Percentiles rank a stretch among this genome's conserved stretches.
Evolutionary conservation across 2,113 vertebrate species (phyloP).

Genomic region (Notarius lentiginosus): DNA sequence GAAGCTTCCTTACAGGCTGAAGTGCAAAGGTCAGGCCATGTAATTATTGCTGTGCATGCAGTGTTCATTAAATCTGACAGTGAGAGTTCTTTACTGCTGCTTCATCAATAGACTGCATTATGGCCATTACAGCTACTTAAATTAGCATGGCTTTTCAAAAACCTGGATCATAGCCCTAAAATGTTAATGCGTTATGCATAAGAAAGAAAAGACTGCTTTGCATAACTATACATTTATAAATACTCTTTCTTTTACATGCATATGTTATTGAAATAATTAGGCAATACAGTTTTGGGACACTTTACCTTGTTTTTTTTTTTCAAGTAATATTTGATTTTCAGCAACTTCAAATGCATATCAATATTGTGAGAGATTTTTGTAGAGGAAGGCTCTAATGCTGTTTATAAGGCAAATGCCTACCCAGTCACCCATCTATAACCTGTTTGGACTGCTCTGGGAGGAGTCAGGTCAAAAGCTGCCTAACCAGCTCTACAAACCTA

Average conservation of each 20-base stretch:
- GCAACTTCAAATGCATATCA: neutral
- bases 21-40: conserved; percentile 42
- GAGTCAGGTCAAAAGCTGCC: neutral
- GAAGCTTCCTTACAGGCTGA: conserved; percentile 47
- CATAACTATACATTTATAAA: neutral
- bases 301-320: neutral
- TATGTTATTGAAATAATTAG: neutral
- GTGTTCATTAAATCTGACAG: conserved; percentile 55
- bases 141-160: conserved; percentile 43
- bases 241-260: neutral
- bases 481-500: conserved; percentile 8
- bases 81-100: conserved; percentile 46
- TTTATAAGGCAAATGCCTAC: conserved; percentile 11
- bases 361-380: neutral
- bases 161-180: conserved; percentile 25
- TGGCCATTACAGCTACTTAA: conserved; percentile 45
- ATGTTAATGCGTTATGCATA: conserved; percentile 11
- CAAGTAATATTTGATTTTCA: neutral
- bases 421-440: conserved; percentile 2
- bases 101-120: conserved; percentile 41
- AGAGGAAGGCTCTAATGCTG: neutral
- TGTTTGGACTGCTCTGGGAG: neutral
- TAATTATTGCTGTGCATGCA: conserved; percentile 52
- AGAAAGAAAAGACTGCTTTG: neutral
- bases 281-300: neutral